Evolutionary conservation across 2,888 invertebrate species (phyloP), one percentile per base, ranked within the genome.

Genomic region (Amblyjoppa fuscipennis): DNA sequence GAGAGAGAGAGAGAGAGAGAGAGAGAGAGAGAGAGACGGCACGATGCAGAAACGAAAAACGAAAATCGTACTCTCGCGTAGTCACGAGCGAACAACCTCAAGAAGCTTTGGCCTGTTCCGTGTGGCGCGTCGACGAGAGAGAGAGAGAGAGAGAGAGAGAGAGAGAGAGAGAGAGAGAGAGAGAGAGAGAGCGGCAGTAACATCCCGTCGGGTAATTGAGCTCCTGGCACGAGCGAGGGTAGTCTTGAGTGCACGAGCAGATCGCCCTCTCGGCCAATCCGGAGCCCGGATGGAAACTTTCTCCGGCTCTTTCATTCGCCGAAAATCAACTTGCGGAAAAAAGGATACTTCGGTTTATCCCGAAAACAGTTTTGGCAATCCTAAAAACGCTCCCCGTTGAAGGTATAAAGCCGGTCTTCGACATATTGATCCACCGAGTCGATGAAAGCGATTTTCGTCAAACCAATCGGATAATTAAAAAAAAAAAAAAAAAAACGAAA

Each of bases 151-250:
- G 20, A n/a, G n/a, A n/a, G n/a, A n/a, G 31, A 64, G 61, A 61
- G 64, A 64, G 51, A 20, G 20, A 20, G 20, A 20, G 20, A 20
- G 20, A 0, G 20, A n/a, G n/a, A n/a, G n/a, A n/a, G n/a, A n/a
- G n/a, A n/a, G n/a, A n/a, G 31, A 64, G 61, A 61, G 64, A 64
- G 51, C 25, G 31, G 28, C 11, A 28, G 13, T 64, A 56, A 41
- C 77, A 73, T 84, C 73, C 81, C 66, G 69, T 51, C 77, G 84
- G 71, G 77, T 84, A 84, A 84, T 84, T 81, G 77, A 84, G 84
- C 84, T 78, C 78, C 74, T 84, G 74, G 84, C 77, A 78, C 84
- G 81, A 81, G 77, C 69, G 77, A 81, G 77, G 74, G 74, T 53
- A 53, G 69, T 74, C 56, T 70, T 6, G 64, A 74, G 77, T 77